A percentile compares a stretch with the other conserved stretches of the same genome.
phyloP scores from a whole-genome alignment of 2,113 vertebrate genomes.

The Chaenogobius annularis region DNA sequence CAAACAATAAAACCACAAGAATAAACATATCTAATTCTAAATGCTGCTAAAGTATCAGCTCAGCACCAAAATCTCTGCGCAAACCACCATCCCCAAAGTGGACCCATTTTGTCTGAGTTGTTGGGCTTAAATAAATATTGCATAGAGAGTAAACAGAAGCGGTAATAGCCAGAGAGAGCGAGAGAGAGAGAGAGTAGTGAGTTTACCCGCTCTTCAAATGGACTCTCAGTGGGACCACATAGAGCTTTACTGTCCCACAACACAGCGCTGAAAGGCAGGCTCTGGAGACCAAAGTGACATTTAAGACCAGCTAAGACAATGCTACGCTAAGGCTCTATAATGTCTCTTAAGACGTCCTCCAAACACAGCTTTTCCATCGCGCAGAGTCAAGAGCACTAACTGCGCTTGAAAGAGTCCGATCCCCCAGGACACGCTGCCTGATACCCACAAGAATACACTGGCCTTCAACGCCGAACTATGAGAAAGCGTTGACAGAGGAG shows the following conservation, averaged over 20 bases:
- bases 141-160: conserved; percentile 51
- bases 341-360: conserved; percentile 74
- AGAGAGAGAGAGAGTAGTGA: neutral
- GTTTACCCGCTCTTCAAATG: conserved; percentile 48
- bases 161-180: conserved; percentile 43
- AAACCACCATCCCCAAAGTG: conserved; percentile 9
- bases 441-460: conserved; percentile 77
- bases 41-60: conserved; percentile 1
- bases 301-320: conserved; percentile 77
- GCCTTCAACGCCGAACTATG: conserved; percentile 68
- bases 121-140: conserved; percentile 55
- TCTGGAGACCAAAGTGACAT: conserved; percentile 77
- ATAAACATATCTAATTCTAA: neutral
- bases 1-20: neutral
- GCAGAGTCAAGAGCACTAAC: conserved; percentile 82
- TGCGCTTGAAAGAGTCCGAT: conserved; percentile 76
- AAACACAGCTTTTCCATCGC: conserved; percentile 83
- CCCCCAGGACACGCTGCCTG: conserved; percentile 73
- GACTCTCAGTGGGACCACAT: conserved; percentile 50
- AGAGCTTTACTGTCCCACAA: conserved; percentile 52
- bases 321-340: conserved; percentile 72
- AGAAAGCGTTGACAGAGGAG: conserved; percentile 41
- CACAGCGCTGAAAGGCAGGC: conserved; percentile 60
- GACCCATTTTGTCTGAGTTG: conserved; percentile 40
- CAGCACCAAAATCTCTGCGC: neutral